Evolutionary conservation across 2,797 vertebrate genomes (phyloP).

Genomic region (Avahi laniger): DNA sequence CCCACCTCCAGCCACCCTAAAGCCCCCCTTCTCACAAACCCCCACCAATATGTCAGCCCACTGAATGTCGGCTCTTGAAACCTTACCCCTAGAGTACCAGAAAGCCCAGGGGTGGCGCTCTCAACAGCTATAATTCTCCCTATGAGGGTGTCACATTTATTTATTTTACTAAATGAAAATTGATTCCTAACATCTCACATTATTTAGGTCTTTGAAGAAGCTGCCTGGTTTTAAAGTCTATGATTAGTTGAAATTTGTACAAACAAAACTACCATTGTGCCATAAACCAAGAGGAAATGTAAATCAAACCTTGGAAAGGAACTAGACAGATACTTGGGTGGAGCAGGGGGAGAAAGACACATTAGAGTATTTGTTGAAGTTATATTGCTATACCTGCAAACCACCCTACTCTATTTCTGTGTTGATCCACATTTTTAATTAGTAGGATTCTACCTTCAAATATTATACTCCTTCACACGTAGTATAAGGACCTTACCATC

Average conservation of each 20-base stretch:
- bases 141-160: not conserved
- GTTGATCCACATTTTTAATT: not conserved
- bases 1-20: not conserved
- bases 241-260: not conserved
- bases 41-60: not conserved
- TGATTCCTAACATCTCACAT: not conserved
- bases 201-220: not conserved
- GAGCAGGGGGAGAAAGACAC: not conserved
- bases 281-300: not conserved
- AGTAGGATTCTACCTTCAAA: not conserved
- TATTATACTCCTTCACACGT: not conserved
- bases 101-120: not conserved
- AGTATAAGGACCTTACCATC: not conserved
- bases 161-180: not conserved
- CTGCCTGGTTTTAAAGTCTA: not conserved
- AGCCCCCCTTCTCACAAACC: not conserved
- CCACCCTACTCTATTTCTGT: not conserved
- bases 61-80: not conserved
- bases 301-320: not conserved
- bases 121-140: not conserved
- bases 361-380: not conserved
- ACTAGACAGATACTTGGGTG: not conserved
- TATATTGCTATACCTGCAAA: not conserved
- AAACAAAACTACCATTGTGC: not conserved
- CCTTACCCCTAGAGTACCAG: not conserved